Percentiles rank a stretch among this genome's conserved stretches.
Evolutionary conservation across 2,797 vertebrate species (phyloP).

Genomic region (Poeciliopsis turneri): DNA sequence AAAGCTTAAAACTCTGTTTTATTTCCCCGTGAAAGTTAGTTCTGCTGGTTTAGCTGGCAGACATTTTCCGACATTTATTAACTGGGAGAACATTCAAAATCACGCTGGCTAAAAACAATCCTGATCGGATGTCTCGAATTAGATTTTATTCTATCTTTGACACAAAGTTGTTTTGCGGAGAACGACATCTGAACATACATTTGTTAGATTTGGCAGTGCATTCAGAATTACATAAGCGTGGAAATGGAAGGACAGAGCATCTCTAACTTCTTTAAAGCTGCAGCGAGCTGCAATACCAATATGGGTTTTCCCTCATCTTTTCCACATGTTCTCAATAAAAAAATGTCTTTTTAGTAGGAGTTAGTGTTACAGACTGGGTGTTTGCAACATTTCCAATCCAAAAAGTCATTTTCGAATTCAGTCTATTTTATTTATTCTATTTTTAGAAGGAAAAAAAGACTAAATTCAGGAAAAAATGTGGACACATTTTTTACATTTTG

Average conservation of each 20-base stretch:
- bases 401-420: too few relatives aligned
- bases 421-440: too few relatives aligned
- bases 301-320: not conserved
- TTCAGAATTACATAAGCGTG: constrained; percentile 19
- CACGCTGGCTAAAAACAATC: constrained; percentile 2
- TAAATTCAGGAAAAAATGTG: too few relatives aligned
- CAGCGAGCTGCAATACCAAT: not conserved
- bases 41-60: constrained; percentile 36
- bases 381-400: too few relatives aligned
- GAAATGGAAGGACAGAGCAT: not conserved
- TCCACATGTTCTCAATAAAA: not conserved
- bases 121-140: not conserved
- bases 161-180: not conserved
- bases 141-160: constrained; percentile 7
- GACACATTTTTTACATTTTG: too few relatives aligned
- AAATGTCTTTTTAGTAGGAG: not conserved
- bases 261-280: not conserved
- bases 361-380: not conserved
- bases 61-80: constrained; percentile 11
- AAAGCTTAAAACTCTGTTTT: constrained; percentile 17
- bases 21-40: constrained; percentile 17
- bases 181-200: constrained; percentile 15
- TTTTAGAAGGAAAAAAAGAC: too few relatives aligned
- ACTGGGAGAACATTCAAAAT: not conserved
- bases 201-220: constrained; percentile 8